These are phyloP conservation scores for Himalopsyche kuldschensis DNA, from an alignment of 2,888 invertebrate species.

Conservation along the genomic window DNA sequence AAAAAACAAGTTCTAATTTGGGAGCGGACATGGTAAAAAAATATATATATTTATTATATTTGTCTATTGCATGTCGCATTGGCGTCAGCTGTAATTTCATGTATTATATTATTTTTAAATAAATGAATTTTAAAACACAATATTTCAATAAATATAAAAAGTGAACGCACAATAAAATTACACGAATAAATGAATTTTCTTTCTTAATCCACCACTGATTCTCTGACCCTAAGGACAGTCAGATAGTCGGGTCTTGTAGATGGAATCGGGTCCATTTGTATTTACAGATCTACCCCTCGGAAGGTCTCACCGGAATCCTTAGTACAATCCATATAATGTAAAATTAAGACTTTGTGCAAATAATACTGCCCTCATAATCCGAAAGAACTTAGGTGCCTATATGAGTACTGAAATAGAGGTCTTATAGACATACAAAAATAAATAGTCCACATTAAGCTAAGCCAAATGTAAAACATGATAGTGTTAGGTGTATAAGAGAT, in stretches of 20 bases:
- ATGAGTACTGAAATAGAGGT: background rate
- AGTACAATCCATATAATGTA: background rate
- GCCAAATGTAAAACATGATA: background rate
- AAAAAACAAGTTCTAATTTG: too few relatives aligned
- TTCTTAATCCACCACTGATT: background rate
- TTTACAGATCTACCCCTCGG: background rate
- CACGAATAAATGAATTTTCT: background rate
- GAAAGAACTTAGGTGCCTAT: background rate
- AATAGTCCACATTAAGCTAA: background rate
- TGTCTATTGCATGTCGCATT: too few relatives aligned
- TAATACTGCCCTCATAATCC: background rate
- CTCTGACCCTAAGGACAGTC: background rate
- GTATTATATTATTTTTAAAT: too few relatives aligned
- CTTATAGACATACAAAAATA: background rate
- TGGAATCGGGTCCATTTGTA: background rate
- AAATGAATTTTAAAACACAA: too few relatives aligned
- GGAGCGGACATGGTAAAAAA: too few relatives aligned
- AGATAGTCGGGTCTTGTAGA: background rate
- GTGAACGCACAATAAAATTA: too few relatives aligned
- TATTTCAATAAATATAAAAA: too few relatives aligned
- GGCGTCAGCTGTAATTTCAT: too few relatives aligned
- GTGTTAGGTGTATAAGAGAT: background rate
- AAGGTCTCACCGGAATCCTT: background rate
- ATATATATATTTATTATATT: too few relatives aligned
- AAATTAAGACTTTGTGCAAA: background rate